These are phyloP conservation scores for Pinna nobilis DNA, from an alignment of 1,140 invertebrate species.

Conservation along the genomic window DNA sequence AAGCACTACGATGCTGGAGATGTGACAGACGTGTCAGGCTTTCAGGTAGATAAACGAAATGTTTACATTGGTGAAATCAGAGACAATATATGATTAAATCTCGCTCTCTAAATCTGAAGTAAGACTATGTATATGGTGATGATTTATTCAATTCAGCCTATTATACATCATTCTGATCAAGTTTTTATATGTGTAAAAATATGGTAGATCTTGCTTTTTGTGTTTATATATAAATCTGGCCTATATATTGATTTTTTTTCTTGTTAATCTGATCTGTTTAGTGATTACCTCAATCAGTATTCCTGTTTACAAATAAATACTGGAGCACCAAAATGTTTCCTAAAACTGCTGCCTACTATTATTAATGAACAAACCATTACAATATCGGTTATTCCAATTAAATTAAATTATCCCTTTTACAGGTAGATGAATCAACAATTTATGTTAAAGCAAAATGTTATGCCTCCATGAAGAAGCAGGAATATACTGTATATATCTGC, in stretches of 20 bases:
- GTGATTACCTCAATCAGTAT: background rate
- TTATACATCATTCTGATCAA: too few species aligned
- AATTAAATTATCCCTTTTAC: background rate
- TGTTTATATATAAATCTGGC: too few species aligned
- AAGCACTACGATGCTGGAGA: conserved; percentile 31
- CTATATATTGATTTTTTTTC: too few species aligned
- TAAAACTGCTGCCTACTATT: background rate
- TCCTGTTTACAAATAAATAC: background rate
- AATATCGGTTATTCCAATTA: background rate
- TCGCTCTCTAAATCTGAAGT: background rate
- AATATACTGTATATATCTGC: conserved; percentile 23
- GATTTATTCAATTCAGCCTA: too few species aligned
- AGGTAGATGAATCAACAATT: conserved; percentile 9
- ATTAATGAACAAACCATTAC: background rate
- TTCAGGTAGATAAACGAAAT: background rate
- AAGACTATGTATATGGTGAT: too few species aligned
- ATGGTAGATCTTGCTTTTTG: too few species aligned
- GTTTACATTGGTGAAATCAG: background rate
- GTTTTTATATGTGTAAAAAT: too few species aligned
- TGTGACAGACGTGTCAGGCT: conserved; percentile 6
- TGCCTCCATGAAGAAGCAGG: conserved; percentile 25
- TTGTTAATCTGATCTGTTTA: too few species aligned
- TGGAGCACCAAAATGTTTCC: background rate
- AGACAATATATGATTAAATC: background rate
- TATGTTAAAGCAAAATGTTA: conserved; percentile 14